A percentile compares a stretch with the other conserved stretches of the same genome.
These are phyloP conservation scores for Dinocampus coccinellae DNA, from an alignment of 2,888 invertebrate species.

Conservation along the genomic window DNA sequence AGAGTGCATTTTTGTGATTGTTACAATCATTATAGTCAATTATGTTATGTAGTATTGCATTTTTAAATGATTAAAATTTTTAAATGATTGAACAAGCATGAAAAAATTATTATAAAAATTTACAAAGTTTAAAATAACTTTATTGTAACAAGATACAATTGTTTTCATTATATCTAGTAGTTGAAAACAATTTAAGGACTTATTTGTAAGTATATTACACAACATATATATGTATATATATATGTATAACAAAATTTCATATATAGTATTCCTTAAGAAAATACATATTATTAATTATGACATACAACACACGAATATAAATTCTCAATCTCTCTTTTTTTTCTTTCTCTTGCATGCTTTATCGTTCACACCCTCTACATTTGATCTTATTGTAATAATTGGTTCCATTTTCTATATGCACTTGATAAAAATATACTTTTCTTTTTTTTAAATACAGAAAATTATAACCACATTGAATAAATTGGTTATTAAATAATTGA, in stretches of 20 bases:
- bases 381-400: slow-evolving; percentile 25
- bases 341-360: slow-evolving; percentile 24
- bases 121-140: slow-evolving; percentile 34
- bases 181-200: slow-evolving; percentile 29
- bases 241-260: slow-evolving; percentile 64
- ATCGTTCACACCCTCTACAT: slow-evolving; percentile 59
- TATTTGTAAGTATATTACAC: slow-evolving; percentile 60
- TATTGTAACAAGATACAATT: slow-evolving; percentile 5
- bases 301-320: slow-evolving; percentile 56
- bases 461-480: slow-evolving; percentile 53
- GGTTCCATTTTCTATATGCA: not conserved
- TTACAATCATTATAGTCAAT: no score
- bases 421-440: slow-evolving; percentile 48
- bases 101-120: not conserved
- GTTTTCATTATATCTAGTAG: not conserved
- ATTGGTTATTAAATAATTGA: slow-evolving; percentile 40
- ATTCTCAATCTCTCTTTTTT: not conserved
- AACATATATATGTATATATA: slow-evolving; percentile 63
- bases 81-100: no score
- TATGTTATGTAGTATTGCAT: no score
- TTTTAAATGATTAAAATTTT: no score
- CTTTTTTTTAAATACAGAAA: slow-evolving; percentile 60
- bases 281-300: slow-evolving; percentile 50
- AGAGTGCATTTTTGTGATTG: no score
- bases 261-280: slow-evolving; percentile 45